Percentiles rank a stretch among this genome's conserved stretches.
These are phyloP conservation scores for Diploptera punctata DNA, from an alignment of 2,888 invertebrate genomes.

Conservation along the genomic window DNA sequence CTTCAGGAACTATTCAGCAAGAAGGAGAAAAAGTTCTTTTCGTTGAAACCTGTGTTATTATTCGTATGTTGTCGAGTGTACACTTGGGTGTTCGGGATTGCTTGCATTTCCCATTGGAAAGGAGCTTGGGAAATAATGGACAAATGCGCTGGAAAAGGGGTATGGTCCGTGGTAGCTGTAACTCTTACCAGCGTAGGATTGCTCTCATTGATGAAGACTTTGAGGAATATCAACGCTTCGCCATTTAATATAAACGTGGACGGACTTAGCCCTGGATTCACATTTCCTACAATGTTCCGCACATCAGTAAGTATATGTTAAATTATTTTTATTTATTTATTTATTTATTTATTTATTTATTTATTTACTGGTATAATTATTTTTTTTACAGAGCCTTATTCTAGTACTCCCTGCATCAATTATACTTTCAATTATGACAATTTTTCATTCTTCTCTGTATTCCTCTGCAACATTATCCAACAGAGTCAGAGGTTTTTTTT, in stretches of 20 bases:
- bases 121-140: slow-evolving; percentile 83
- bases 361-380: no score
- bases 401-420: no score
- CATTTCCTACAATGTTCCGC: slow-evolving; percentile 64
- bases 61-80: slow-evolving; percentile 62
- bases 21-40: not conserved
- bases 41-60: not conserved
- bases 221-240: slow-evolving; percentile 62
- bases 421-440: no score
- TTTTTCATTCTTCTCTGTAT: no score
- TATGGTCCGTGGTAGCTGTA: slow-evolving; percentile 13
- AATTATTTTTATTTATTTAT: no score
- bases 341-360: no score
- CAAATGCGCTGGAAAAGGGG: slow-evolving; percentile 62
- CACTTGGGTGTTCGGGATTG: slow-evolving; percentile 76
- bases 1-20: slow-evolving; percentile 13
- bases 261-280: slow-evolving; percentile 62
- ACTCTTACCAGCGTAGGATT: slow-evolving; percentile 43
- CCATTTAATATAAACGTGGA: slow-evolving; percentile 67
- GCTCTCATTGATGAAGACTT: slow-evolving; percentile 55
- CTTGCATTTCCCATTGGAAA: slow-evolving; percentile 88
- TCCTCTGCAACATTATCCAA: no score
- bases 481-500: no score
- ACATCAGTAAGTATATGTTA: slow-evolving; percentile 53
- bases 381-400: no score